These are phyloP conservation scores for Stegodyphus dumicola DNA, from an alignment of 1,140 invertebrate genomes.

Conservation along the genomic window DNA sequence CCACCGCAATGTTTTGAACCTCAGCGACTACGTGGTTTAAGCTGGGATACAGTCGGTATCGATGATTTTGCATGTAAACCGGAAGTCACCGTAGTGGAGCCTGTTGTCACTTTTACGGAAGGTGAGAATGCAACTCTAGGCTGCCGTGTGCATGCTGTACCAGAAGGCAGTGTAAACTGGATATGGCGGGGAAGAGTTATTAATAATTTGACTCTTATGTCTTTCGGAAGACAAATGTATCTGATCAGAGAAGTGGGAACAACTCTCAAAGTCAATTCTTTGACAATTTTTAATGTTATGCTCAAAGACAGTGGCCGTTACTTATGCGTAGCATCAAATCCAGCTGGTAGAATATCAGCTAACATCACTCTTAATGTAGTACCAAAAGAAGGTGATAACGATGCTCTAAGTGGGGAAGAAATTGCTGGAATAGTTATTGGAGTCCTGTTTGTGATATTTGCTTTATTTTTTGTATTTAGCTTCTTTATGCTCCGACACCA, in stretches of 20 bases:
- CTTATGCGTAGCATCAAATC: conserved; percentile 90
- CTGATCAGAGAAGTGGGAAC: conserved; percentile 80
- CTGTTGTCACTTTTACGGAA: conserved; percentile 59
- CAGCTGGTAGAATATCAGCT: conserved; percentile 89
- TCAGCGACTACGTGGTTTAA: conserved; percentile 74
- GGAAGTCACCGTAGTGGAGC: conserved; percentile 76
- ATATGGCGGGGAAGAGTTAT: conserved; percentile 85
- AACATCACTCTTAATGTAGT: conserved; percentile 88
- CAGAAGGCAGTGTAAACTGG: conserved; percentile 84
- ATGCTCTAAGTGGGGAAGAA: conserved; percentile 83
- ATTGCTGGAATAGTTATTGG: conserved; percentile 87
- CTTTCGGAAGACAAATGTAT: conserved; percentile 76
- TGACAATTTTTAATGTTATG: conserved; percentile 87
- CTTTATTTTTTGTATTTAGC: conserved; percentile 80
- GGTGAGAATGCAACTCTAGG: conserved; percentile 76
- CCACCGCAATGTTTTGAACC: conserved; percentile 80
- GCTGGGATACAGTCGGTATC: conserved; percentile 77
- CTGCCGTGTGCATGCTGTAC: conserved; percentile 82
- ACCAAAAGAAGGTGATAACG: conserved; percentile 75
- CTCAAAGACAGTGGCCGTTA: conserved; percentile 90
- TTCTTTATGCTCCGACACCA: conserved; percentile 60
- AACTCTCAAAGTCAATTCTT: conserved; percentile 79
- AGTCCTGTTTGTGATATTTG: conserved; percentile 80
- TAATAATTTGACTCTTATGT: conserved; percentile 75
- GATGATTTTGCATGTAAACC: conserved; percentile 86